Base-by-base conservation (phyloP, 2,113 vertebrate genomes). In the Trachemys scripta region DNA sequence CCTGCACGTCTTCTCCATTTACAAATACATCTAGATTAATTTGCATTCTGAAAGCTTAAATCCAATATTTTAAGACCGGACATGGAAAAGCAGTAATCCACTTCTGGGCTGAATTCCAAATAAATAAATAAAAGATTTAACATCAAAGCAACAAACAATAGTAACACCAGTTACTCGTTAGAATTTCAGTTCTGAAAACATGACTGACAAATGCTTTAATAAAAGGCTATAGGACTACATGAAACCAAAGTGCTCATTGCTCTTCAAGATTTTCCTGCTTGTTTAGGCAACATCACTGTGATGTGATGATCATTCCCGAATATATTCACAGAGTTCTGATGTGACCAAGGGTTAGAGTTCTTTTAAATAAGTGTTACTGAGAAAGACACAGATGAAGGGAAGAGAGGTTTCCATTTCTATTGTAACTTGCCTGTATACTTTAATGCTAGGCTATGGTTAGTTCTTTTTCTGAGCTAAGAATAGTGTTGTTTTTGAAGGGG, bases 11-110 rank as follows among this genome's bases (percentile, higher is more conserved):
- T 87, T 82, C 89, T 95, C 95, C 87, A 25, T 93, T 96, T 92
- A 93, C 82, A 92, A 97, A 94, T 57, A 89, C 80, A 84, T 13
- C 8, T 89, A 96, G 82, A 97, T 97, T 97, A 93, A 97, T 98
- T 97, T 98, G 96, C 97, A 97, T 92, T 93, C 92, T 91, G 96
- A 97, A 94, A 95, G 97, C 95, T 98, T 90, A 91, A 97, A 96
- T 97, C 91, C 86, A 97, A 95, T 96, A 86, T 98, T 97, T 98
- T 97, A 97, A 97, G 94, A 92, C 85, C 10, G 16, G 96, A 92
- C 95, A 84, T 5, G 84, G 95, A 88, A 97, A 97, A 96, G 92
- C 94, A 92, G 87, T 97, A 98, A 98, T 97, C 96, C 88, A 93
- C 25, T 69, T 45, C 95, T 91, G 87, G 92, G 97, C 92, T 85